These are phyloP conservation scores for Diplodus puntazzo DNA, from an alignment of 2,797 vertebrate genomes.

Conservation along the genomic window DNA sequence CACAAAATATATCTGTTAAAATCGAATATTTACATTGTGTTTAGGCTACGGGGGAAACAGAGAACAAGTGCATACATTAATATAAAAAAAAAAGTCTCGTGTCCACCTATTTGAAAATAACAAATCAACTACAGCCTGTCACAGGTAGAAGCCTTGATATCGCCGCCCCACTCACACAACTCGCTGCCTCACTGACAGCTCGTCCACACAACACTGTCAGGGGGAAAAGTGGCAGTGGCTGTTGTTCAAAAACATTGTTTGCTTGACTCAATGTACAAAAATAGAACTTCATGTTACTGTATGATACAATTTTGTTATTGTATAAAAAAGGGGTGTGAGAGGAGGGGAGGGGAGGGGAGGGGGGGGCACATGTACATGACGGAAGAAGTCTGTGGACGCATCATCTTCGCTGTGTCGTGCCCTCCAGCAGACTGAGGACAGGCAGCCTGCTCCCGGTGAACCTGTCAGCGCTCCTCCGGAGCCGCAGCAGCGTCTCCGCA, in stretches of 20 bases:
- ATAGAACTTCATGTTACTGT: conserved; percentile 88
- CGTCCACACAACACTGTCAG: conserved; percentile 66
- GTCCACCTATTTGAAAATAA: conserved; percentile 68
- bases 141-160: conserved; percentile 79
- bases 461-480: conserved; percentile 51
- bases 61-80: conserved; percentile 92
- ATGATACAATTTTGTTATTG: conserved; percentile 71
- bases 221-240: conserved; percentile 74
- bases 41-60: conserved; percentile 78
- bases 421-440: conserved; percentile 60
- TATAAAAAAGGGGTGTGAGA: conserved; percentile 2
- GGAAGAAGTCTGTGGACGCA: conserved; percentile 61
- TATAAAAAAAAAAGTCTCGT: conserved; percentile 82
- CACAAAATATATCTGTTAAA: conserved; percentile 92
- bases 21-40: conserved; percentile 88
- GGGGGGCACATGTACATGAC: conserved; percentile 48
- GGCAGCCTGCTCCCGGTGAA: conserved; percentile 57
- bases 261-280: conserved; percentile 89
- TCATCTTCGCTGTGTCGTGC: conserved; percentile 56
- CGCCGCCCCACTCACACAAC: conserved; percentile 71
- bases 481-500: conserved; percentile 45
- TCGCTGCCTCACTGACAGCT: conserved; percentile 60
- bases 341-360: neutral
- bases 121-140: conserved; percentile 81
- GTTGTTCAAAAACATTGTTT: conserved; percentile 63